phyloP scores from a whole-genome alignment of 2,888 invertebrate species.

The Notocelia uddmanniana region DNA sequence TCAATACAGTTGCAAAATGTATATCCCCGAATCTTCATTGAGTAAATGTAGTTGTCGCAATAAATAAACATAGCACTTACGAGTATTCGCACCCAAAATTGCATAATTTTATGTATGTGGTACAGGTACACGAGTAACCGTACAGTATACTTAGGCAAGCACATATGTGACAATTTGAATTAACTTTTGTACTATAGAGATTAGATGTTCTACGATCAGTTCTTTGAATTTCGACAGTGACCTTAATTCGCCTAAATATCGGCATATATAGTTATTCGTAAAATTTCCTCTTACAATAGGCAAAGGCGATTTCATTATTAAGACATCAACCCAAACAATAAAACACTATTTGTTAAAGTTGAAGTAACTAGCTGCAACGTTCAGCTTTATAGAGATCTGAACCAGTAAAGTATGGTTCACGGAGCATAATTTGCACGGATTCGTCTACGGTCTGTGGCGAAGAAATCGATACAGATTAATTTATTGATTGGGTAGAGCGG shows the following conservation, averaged over 20 bases:
- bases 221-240: not conserved
- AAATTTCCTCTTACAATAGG: not conserved
- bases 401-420: slow-evolving; percentile 12
- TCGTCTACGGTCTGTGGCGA: slow-evolving; percentile 10
- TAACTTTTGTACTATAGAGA: not conserved
- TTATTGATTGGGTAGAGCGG: not conserved
- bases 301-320: not conserved
- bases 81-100: slow-evolving; percentile 1
- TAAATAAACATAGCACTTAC: not conserved
- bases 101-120: not conserved
- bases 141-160: not conserved
- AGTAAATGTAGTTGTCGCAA: slow-evolving; percentile 3
- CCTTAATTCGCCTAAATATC: not conserved
- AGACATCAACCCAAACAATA: slow-evolving; percentile 1
- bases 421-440: slow-evolving; percentile 19
- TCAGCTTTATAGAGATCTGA: slow-evolving; percentile 7
- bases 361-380: not conserved
- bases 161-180: not conserved
- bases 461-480: slow-evolving; percentile 7
- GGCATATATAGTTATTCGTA: not conserved
- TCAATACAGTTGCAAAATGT: slow-evolving; percentile 33
- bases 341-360: not conserved
- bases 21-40: slow-evolving; percentile 23
- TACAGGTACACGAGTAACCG: not conserved
- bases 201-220: not conserved